phyloP scores from a whole-genome alignment of 2,113 vertebrate species.

The Myrmophylax atrothorax region DNA sequence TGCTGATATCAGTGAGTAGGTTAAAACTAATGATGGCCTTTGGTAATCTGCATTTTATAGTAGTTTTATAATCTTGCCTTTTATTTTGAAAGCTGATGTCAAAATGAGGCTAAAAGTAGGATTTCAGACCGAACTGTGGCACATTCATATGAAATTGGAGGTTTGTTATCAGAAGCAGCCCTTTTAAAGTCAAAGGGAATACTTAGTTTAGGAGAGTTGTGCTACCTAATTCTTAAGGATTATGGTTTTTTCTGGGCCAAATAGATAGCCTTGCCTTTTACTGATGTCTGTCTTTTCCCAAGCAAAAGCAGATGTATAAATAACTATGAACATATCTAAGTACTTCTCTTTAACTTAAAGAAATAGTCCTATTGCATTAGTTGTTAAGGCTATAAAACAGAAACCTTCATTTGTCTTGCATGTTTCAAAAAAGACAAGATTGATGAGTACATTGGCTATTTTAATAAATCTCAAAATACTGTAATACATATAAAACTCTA shows the following conservation, averaged over 20 bases:
- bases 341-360: background rate
- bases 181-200: background rate
- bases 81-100: background rate
- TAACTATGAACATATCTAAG: background rate
- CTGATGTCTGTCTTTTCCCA: no score
- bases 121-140: background rate
- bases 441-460: no score
- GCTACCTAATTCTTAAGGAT: background rate
- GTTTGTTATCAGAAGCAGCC: background rate
- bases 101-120: background rate
- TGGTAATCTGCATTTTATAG: background rate
- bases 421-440: background rate
- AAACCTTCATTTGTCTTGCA: background rate
- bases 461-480: background rate
- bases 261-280: background rate
- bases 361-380: background rate
- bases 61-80: background rate
- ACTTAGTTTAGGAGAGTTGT: background rate
- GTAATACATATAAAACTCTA: background rate
- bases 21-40: background rate
- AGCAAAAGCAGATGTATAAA: background rate
- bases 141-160: background rate
- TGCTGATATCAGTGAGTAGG: background rate
- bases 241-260: background rate
- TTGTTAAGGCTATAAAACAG: background rate